Percentiles rank a stretch among this genome's conserved stretches.
Evolutionary conservation across 2,888 invertebrate species (phyloP).

Genomic region (Allolobophora icterica): DNA sequence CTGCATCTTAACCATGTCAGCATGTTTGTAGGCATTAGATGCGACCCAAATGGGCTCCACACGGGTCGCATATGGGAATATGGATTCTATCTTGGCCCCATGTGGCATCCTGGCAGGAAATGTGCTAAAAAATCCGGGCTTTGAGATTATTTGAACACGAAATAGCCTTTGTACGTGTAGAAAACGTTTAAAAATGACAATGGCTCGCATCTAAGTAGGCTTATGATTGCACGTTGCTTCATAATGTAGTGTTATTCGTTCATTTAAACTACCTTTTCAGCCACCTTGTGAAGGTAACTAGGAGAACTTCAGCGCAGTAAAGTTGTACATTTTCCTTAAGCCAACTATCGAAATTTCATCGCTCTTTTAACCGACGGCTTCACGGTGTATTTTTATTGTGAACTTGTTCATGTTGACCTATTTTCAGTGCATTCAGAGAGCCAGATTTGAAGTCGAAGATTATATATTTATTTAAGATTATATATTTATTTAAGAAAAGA

Average conservation of each 20-base stretch:
- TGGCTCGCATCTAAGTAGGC: background rate
- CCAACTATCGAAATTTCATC: background rate
- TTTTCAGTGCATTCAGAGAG: background rate
- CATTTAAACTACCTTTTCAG: background rate
- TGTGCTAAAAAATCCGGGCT: background rate
- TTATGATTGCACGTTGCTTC: background rate
- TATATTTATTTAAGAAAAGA: slow-evolving; percentile 5
- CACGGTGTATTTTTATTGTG: background rate
- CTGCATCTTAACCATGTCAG: no score
- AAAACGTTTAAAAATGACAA: background rate
- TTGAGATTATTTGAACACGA: background rate
- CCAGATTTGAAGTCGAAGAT: background rate
- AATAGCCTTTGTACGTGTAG: background rate
- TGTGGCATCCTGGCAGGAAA: no score
- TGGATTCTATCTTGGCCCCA: no score
- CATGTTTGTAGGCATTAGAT: no score
- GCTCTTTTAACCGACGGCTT: background rate
- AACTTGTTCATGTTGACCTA: background rate
- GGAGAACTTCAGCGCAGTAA: background rate
- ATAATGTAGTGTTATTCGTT: background rate
- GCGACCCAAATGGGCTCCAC: no score
- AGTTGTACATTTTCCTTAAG: background rate
- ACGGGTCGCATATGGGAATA: no score
- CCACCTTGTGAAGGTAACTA: background rate
- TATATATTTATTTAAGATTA: slow-evolving; percentile 4